Base-by-base conservation (phyloP, 2,113 vertebrate genomes). In the Zosterops borbonicus region DNA sequence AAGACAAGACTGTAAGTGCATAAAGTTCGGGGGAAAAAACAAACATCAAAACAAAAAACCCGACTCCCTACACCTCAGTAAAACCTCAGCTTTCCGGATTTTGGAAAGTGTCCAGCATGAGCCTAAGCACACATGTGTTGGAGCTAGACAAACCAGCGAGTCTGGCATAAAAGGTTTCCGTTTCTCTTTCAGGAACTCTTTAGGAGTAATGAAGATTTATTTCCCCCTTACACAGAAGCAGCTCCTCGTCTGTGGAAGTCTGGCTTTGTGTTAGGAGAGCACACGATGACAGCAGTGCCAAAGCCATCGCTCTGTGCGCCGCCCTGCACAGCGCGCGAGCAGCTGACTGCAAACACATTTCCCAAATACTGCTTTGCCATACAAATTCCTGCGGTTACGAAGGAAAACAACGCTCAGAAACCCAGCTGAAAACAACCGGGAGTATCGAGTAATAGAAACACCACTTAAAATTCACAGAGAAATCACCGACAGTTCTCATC, bases 301-400 rank as follows among this genome's bases (percentile, higher is more conserved):
- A 9, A 62, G 70, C 1, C 4, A 35, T 2, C 25, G 2, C 2
- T 20, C 35, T 5, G 49, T 0, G 41, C 11, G 2, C 77, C 44
- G 4, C 46, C 31, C 70, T 22, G 84, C 63, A 4, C 78, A 8
- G 41, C 12, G 37, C 14, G 2, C 0, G 3, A 35, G 41, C 87
- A 33, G 44, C 73, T 20, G 44, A 10, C 88, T 60, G 46, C 8
- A 10, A 67, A 41, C 5, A 31, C 39, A 4, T 1, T 22, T 11
- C 83, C 67, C 3, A 35, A 73, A 56, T 41, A 20, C 87, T 4
- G 80, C 75, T 67, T 33, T 27, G 46, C 80, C 83, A 25, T 4
- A 33, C 53, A 18, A 42, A 87, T 63, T 52, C 92, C 90, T 69
- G 92, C 2, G 90, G 71, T 28, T 46, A 83, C 7, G 29, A 50